Base-by-base conservation (phyloP, 2,888 invertebrate species). In the Sesia bembeciformis region DNA sequence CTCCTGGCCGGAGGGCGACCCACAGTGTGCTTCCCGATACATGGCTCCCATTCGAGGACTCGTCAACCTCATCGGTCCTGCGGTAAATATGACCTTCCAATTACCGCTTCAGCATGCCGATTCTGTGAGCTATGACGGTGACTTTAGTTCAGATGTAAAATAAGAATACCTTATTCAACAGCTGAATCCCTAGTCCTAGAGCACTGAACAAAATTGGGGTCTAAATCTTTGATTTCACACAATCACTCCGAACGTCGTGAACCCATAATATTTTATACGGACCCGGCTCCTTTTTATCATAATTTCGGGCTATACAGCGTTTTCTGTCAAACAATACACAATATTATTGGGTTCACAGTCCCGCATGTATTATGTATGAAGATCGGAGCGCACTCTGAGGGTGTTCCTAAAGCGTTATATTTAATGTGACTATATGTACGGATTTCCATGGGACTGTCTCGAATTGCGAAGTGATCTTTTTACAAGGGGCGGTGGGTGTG, bases 301-400 rank as follows among this genome's bases (percentile, higher is more conserved):
- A 82, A 79, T 77, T 75, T 74, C 64, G 64, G 68, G 60, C 70
- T 69, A 72, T 72, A 78, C 70, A 72, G 64, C 66, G 66, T 65
- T 70, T 46, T 68, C 74, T 76, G 81, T 83, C 80, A 79, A 79
- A 81, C 78, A 81, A 82, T 78, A 81, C 75, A 72, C 68, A 62
- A 74, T 77, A 73, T 78, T 80, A 81, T 81, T 78, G 77, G 78
- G 76, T 74, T 70, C 68, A 66, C 64, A 57, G 59, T 65, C 64
- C 66, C 71, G 57, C 70, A 85, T 86, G 81, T 74, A 74, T 83
- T 83, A 86, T 84, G 83, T 79, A 86, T 85, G 80, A 84, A 67
- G 62, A 63, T 68, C 59, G 57, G 67, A 67, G 70, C 72, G 68
- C 70, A 73, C 69, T 71, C 70, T 61, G 60, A 60, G 57, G 62